These are phyloP conservation scores for Dasyprocta punctata DNA, from an alignment of 2,113 vertebrate genomes.

Conservation along the genomic window DNA sequence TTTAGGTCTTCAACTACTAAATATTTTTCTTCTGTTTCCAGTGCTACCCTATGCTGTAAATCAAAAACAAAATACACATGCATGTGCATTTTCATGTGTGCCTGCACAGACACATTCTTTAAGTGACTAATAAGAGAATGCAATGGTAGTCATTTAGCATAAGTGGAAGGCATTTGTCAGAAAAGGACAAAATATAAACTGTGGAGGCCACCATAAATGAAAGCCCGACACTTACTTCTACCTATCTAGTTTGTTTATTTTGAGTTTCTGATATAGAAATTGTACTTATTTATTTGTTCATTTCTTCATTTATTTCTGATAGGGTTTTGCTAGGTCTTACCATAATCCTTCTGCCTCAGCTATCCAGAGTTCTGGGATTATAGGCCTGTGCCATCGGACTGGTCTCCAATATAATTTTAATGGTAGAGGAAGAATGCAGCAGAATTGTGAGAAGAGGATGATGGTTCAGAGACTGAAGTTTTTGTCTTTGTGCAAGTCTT, in stretches of 20 bases:
- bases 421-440: not conserved
- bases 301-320: not conserved
- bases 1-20: not conserved
- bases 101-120: not conserved
- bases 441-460: not conserved
- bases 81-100: no score
- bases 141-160: not conserved
- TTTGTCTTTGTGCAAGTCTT: not conserved
- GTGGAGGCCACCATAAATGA: not conserved
- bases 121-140: constrained; percentile 31
- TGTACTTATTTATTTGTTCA: no score
- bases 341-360: not conserved
- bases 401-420: not conserved
- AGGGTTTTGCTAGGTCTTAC: not conserved
- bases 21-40: not conserved
- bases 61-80: not conserved
- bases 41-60: not conserved
- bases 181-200: not conserved
- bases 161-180: constrained; percentile 25
- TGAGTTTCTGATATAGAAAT: not conserved
- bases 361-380: not conserved
- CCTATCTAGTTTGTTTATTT: not conserved
- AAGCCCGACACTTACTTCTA: not conserved
- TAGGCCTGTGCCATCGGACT: not conserved
- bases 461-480: not conserved